Evolutionary conservation across 2,113 vertebrate genomes (phyloP), one percentile per base, ranked within the genome.

Genomic region (Oreocharis arfaki): DNA sequence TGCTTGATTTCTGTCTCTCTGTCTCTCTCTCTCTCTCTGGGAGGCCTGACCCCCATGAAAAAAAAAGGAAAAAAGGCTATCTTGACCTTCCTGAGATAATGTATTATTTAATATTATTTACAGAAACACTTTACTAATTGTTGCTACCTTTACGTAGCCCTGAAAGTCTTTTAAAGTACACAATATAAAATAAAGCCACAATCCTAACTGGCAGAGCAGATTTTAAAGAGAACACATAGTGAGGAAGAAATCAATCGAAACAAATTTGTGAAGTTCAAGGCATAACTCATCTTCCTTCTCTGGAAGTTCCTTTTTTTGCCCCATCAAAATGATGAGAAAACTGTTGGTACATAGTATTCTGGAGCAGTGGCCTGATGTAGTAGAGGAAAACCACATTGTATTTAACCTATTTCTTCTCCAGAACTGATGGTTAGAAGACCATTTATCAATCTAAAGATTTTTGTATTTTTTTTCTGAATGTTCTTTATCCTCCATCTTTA

Each of bases 31-130:
- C 30, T 39, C 18, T 57, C 11, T 55, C 60, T 44, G 20, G 42
- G 19, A 27, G 5, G 21, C 13, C 33, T 53, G 57, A 41, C 6
- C 1, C 35, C 13, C 16, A 14, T 8, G 5, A 17, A 15, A 32
- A 56, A 50, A 32, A 44, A 5, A 1, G 8, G 4, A 4, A 11
- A 16, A 47, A 47, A 32, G 4, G 1, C 4, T 53, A 2, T 26
- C 61, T 57, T 75, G 14, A 50, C 27, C 30, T 56, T 84, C 18
- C 39, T 64, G 53, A 77, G 20, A 42, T 13, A 52, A 57, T n/a
- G 10, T 47, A 28, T 61, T 27, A 16, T 50, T n/a, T 7, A 15
- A 7, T 50, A 22, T 50, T 74, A 46, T n/a, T 74, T 79, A 41
- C 35, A 6, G 10, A 75, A 57, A 59, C 15, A 21, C n/a, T 70